Conservation (phyloP, 2,888 invertebrate genomes). For the Ceriagrion tenellum region DNA sequence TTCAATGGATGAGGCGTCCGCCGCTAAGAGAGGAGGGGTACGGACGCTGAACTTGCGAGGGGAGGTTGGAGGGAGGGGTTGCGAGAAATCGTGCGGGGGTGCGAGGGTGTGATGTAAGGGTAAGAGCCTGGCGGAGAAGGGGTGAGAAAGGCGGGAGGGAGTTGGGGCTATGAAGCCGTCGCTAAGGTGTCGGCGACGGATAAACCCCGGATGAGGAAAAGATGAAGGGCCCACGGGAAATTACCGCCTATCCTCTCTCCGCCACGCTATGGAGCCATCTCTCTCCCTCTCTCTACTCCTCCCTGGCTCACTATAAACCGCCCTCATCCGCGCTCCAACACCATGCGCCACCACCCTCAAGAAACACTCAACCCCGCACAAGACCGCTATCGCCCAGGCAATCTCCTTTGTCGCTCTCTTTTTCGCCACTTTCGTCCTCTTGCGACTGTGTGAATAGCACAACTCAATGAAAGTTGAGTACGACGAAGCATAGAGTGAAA, state of each 20-base stretch:
- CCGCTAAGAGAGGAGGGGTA: not conserved
- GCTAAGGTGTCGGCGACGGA: not conserved
- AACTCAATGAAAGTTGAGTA: too few species aligned
- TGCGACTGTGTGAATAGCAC: not conserved
- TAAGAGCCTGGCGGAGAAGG: not conserved
- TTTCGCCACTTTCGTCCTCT: not conserved
- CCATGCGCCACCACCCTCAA: not conserved
- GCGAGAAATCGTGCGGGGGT: not conserved
- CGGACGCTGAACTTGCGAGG: not conserved
- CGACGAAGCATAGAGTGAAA: too few species aligned
- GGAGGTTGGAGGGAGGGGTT: too few species aligned
- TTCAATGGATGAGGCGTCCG: not conserved
- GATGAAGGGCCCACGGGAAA: conserved; percentile 65
- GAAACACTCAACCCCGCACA: not conserved
- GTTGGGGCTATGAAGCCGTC: not conserved
- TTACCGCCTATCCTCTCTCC: conserved; percentile 25
- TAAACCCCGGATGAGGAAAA: conserved; percentile 38
- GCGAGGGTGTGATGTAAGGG: not conserved
- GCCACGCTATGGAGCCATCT: not conserved
- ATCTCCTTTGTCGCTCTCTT: not conserved
- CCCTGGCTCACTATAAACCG: not conserved
- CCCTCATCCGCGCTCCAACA: not conserved
- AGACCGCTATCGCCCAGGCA: not conserved
- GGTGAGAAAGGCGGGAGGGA: not conserved
- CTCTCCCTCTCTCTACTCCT: not conserved